Evolutionary conservation across 2,797 vertebrate genomes (phyloP).

Genomic region (Notoglanidium macrostoma): DNA sequence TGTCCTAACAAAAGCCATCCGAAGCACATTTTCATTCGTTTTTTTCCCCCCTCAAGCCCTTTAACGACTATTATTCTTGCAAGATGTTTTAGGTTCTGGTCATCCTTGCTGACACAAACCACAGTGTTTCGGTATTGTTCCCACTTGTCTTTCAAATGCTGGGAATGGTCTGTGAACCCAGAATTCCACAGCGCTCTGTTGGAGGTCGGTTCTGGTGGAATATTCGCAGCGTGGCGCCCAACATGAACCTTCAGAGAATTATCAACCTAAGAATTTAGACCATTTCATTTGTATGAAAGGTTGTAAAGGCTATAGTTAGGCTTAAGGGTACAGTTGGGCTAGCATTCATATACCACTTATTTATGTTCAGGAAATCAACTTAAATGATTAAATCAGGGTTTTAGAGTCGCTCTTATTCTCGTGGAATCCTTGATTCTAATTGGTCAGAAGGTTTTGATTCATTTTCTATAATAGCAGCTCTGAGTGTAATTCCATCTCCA

Average conservation of each 20-base stretch:
- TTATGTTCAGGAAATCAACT: neutral
- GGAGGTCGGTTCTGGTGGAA: slow-evolving; percentile 66
- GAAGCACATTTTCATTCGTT: slow-evolving; percentile 46
- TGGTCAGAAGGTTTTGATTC: neutral
- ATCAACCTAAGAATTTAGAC: neutral
- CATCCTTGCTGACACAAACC: slow-evolving; percentile 63
- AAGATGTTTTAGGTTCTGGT: slow-evolving; percentile 70
- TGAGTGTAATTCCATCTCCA: neutral
- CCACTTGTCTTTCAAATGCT: slow-evolving; percentile 57
- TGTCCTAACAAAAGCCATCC: slow-evolving; percentile 69
- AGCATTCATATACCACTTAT: neutral
- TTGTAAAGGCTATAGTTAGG: no score
- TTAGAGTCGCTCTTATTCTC: neutral
- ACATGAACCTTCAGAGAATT: neutral
- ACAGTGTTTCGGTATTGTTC: slow-evolving; percentile 70
- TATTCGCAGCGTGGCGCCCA: neutral
- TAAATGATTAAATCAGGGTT: neutral
- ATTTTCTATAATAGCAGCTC: neutral
- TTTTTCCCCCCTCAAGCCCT: slow-evolving; percentile 20
- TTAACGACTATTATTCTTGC: slow-evolving; percentile 70
- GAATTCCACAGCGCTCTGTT: slow-evolving; percentile 59
- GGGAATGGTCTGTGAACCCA: slow-evolving; percentile 66
- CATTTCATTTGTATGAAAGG: neutral
- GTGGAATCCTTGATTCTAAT: neutral
- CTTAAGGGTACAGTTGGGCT: no score